These are phyloP conservation scores for Halcyon smyrnensis DNA, from an alignment of 2,797 vertebrate genomes.

Conservation along the genomic window DNA sequence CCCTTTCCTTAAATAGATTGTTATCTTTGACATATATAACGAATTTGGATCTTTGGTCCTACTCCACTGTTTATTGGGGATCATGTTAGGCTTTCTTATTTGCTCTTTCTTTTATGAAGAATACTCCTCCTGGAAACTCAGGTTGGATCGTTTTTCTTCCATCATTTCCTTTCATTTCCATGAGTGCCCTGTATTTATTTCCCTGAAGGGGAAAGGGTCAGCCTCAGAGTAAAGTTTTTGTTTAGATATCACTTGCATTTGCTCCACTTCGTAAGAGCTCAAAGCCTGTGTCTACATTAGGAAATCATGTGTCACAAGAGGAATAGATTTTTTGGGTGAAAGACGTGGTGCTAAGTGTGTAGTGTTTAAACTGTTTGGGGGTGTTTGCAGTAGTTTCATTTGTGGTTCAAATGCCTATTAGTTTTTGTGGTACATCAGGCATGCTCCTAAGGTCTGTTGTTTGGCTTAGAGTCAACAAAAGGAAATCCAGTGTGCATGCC, in stretches of 20 bases:
- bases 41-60: neutral
- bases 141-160: neutral
- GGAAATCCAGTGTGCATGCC: neutral
- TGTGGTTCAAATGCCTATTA: neutral
- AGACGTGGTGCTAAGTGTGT: neutral
- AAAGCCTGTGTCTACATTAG: neutral
- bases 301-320: neutral
- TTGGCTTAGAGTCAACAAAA: neutral
- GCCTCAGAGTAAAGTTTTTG: neutral
- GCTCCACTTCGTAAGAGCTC: neutral
- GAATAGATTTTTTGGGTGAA: neutral
- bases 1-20: neutral
- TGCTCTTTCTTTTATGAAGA: neutral
- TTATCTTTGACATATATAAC: neutral
- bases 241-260: neutral
- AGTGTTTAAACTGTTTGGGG: neutral
- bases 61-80: neutral
- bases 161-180: neutral
- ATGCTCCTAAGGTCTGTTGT: neutral
- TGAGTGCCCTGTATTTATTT: neutral
- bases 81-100: neutral
- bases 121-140: neutral
- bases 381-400: neutral
- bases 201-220: neutral
- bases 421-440: neutral